phyloP scores from a whole-genome alignment of 2,113 vertebrate species.

The Cranoglanis bouderius region DNA sequence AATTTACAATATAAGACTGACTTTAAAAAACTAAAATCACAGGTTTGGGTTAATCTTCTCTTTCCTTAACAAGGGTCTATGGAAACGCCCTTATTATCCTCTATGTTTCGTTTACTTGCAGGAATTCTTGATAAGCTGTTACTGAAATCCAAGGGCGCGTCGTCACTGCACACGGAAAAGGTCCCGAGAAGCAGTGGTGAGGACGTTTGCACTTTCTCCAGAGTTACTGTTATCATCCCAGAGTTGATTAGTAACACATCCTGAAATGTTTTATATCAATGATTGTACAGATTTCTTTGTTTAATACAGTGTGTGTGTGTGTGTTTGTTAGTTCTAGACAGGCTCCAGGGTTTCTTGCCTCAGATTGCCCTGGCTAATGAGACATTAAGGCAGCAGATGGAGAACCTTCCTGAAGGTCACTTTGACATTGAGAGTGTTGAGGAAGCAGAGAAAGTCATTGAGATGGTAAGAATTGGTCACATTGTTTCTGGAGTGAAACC shows the following conservation, averaged over 20 bases:
- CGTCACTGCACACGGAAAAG: slow-evolving; percentile 75
- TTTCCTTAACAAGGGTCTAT: not conserved
- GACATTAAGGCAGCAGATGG: slow-evolving; percentile 81
- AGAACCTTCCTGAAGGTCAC: slow-evolving; percentile 68
- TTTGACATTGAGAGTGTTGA: slow-evolving; percentile 87
- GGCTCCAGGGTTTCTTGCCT: slow-evolving; percentile 86
- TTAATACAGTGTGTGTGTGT: not conserved
- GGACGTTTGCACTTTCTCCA: slow-evolving; percentile 50
- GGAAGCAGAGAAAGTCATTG: slow-evolving; percentile 79
- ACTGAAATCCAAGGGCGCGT: slow-evolving; percentile 71
- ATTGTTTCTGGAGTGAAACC: not conserved
- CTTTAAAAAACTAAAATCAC: no score
- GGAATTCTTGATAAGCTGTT: slow-evolving; percentile 83
- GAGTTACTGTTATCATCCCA: not conserved
- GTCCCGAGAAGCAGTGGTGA: slow-evolving; percentile 84
- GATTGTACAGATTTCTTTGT: not conserved
- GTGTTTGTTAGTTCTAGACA: slow-evolving; percentile 78
- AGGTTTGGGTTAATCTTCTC: no score
- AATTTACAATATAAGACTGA: no score
- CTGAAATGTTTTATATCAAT: not conserved
- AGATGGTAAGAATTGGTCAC: slow-evolving; percentile 80
- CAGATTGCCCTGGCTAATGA: slow-evolving; percentile 88
- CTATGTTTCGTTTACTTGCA: slow-evolving; percentile 50
- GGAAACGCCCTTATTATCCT: not conserved
- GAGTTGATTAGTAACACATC: not conserved